Evolutionary conservation across 2,113 vertebrate genomes (phyloP).

Genomic region (Trogon surrucura): DNA sequence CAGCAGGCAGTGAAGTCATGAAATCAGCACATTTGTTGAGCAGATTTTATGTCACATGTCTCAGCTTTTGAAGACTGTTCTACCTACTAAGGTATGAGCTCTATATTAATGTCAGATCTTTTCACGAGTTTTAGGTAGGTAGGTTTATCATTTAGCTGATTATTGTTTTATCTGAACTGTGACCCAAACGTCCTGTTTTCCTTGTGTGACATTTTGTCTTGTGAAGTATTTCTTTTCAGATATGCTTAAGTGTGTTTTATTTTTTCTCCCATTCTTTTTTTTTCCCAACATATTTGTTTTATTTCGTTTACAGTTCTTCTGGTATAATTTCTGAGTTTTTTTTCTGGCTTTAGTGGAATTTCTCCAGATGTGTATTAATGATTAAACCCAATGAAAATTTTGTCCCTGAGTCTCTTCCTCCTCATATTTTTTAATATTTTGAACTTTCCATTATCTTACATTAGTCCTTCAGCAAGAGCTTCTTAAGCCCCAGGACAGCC

Average conservation of each 20-base stretch:
- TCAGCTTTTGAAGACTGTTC: neutral
- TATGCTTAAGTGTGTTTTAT: neutral
- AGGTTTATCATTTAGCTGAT: neutral
- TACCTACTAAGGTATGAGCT: neutral
- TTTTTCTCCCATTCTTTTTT: neutral
- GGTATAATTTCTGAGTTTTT: neutral
- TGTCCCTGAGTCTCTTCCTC: neutral
- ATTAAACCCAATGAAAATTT: neutral
- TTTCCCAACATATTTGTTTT: neutral
- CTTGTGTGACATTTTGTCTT: neutral
- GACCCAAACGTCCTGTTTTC: neutral
- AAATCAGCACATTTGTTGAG: neutral
- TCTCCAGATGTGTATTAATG: neutral
- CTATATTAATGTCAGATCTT: neutral
- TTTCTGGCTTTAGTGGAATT: neutral
- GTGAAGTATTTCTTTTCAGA: neutral
- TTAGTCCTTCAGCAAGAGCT: neutral
- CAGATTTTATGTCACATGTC: neutral
- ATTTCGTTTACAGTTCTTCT: neutral
- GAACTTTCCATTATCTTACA: neutral
- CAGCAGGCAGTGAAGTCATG: neutral
- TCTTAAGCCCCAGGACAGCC: neutral
- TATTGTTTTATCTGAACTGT: neutral
- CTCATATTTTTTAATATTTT: neutral
- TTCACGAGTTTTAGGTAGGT: neutral